These are phyloP conservation scores for Drosophila paranaensis DNA, from an alignment of 2,888 invertebrate species.

Conservation along the genomic window DNA sequence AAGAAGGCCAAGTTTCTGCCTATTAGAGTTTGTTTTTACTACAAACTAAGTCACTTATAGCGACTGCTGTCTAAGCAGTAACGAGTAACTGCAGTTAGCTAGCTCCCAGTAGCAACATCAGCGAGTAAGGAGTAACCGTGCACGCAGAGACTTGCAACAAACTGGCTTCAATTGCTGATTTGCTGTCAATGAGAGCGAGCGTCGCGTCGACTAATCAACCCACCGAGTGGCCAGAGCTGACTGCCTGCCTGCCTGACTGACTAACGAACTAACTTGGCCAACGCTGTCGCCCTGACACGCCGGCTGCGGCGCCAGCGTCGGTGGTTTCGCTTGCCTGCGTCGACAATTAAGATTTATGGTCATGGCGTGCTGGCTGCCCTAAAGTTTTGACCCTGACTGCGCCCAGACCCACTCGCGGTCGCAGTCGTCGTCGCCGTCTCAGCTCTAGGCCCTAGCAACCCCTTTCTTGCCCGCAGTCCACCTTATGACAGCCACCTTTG, in stretches of 20 bases:
- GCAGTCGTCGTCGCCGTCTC: conserved; percentile 10
- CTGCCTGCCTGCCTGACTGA: conserved; percentile 29
- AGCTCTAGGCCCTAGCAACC: conserved; percentile 25
- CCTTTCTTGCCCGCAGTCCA: conserved; percentile 23
- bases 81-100: no score
- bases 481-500: conserved; percentile 20
- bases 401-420: background rate
- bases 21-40: no score
- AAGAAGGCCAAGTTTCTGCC: no score
- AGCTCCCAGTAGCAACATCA: no score
- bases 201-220: conserved; percentile 1
- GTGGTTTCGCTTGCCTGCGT: conserved; percentile 72
- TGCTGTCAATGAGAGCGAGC: background rate
- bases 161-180: background rate
- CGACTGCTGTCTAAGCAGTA: no score
- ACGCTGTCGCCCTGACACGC: conserved; percentile 18
- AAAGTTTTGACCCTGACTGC: conserved; percentile 51
- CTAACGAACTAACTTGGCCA: conserved; percentile 22
- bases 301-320: conserved; percentile 33
- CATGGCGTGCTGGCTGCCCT: conserved; percentile 70
- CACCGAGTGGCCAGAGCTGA: conserved; percentile 22
- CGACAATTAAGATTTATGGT: conserved; percentile 76
- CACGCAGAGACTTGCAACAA: background rate
- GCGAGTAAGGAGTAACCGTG: background rate
- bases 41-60: no score